Conservation (phyloP, 1,140 invertebrate genomes). For the Lepidostoma basale region DNA sequence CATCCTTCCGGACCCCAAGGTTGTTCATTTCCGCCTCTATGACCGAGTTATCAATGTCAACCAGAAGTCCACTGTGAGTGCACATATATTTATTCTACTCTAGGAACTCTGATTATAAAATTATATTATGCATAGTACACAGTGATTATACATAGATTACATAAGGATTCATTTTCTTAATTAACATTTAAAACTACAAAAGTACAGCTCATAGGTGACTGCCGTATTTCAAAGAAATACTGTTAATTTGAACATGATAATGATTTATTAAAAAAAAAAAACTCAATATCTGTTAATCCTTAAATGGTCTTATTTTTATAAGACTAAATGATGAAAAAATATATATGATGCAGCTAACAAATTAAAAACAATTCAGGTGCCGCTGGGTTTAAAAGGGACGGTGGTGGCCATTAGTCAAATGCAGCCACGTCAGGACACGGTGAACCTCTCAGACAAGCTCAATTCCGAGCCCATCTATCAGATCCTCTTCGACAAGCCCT, state of each 20-base stretch:
- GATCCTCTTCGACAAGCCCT: conserved; percentile 78
- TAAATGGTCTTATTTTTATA: too few species aligned
- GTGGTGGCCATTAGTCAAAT: conserved; percentile 72
- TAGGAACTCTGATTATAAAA: too few species aligned
- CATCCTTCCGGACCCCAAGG: conserved; percentile 38
- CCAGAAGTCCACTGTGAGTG: conserved; percentile 66
- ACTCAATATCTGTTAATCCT: too few species aligned
- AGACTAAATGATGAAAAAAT: not conserved
- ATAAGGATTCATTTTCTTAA: not conserved
- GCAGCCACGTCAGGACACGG: conserved; percentile 54
- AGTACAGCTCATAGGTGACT: too few species aligned
- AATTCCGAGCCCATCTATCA: conserved; percentile 68
- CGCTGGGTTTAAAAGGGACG: conserved; percentile 81
- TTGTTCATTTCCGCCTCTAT: conserved; percentile 71
- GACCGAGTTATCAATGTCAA: conserved; percentile 84
- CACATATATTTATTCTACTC: not conserved
- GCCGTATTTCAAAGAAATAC: too few species aligned
- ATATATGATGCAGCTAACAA: not conserved
- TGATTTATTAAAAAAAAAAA: too few species aligned
- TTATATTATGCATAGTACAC: too few species aligned
- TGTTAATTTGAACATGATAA: too few species aligned
- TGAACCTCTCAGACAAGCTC: conserved; percentile 53
- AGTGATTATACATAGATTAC: not conserved
- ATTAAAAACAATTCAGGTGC: conserved; percentile 56
- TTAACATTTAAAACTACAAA: not conserved